Evolutionary conservation across 2,113 vertebrate species (phyloP), one percentile per base, ranked within the genome.

Genomic region (Phalacrocorax brasilianus): DNA sequence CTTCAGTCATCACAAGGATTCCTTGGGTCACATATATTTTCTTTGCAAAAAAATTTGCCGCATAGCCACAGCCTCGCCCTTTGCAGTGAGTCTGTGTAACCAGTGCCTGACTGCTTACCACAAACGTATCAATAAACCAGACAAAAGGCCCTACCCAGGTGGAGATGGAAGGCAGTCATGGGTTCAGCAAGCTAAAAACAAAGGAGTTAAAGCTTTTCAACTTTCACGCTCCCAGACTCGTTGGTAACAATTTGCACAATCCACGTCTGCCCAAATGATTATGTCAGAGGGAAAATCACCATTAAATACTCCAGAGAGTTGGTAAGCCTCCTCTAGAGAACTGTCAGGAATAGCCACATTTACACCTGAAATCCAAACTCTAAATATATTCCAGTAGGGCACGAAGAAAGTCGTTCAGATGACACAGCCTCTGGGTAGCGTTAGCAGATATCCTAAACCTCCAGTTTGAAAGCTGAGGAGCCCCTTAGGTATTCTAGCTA

Each of bases 71-170:
- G 47, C 5, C 24, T 56, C 58, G 14, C 47, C 11, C 42, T 73
- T n/a, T 50, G 44, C 85, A 75, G 38, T 1, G 9, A 45, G 44
- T 35, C 70, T 28, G 22, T 23, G n/a, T 3, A 62, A 63, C 21
- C 74, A 32, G 42, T 3, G 13, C 65, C 63, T 2, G 2, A 22
- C 59, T 83, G 35, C 50, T 67, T 7, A 10, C 38, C 27, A 15
- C 4, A 13, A 35, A 53, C 0, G 0, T 22, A 15, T 15, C 45
- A 15, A 35, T 7, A 73, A 68, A 44, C 1, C 21, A 66, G 53
- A 80, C 1, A 17, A 72, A 85, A 91, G 21, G 26, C 35, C 21
- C 45, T 76, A 9, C 22, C 27, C n/a, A n/a, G 24, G 24, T 58
- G 61, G 50, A 77, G 30, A 35, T 0, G 1, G 72, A 55, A 62